Base-by-base conservation (phyloP, 2,113 vertebrate genomes). In the Gopherus evgoodei region DNA sequence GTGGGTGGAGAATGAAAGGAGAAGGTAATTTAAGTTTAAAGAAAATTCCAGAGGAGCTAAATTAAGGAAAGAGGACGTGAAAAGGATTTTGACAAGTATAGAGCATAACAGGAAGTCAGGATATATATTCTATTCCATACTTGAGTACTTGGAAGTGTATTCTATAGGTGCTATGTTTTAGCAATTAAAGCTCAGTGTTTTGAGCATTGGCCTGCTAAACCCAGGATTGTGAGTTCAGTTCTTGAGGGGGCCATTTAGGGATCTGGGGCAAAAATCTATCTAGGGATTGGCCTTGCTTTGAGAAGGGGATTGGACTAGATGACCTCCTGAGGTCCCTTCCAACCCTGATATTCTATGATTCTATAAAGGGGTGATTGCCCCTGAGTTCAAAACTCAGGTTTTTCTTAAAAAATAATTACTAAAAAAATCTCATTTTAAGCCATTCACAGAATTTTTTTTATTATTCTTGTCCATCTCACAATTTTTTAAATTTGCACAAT, bases 1-100 rank as follows among this genome's bases (percentile, higher is more conserved):
- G 76, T 83, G 95, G 86, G 89, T 82, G 76, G 93, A 96, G 86
- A 89, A 96, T 90, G 31, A 94, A 80, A 90, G 81, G 57, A 91
- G 95, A 79, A 96, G 90, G 44, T 69, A 72, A 88, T 91, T 35
- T 1, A 93, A 90, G 31, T n/a, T 24, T 95, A 86, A 93, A 90
- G 88, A 17, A 89, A 94, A 89, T 69, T n/a, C 31, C 89, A 76
- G 42, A 86, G 13, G 84, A 27, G 25, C 24, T 92, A 93, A 95
- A 93, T 69, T 44, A 91, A 87, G 27, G 42, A 69, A 90, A 52
- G 91, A 91, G 50, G 5, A 75, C 2, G n/a, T 87, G 88, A 81
- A 89, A 89, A 53, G 62, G n/a, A 76, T 93, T 94, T 91, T 94
- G 84, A 94, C 69, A 86, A 69, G n/a, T 90, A 17, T 2, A 59